Evolutionary conservation across 2,113 vertebrate genomes (phyloP).

Genomic region (Perca schrenkii): DNA sequence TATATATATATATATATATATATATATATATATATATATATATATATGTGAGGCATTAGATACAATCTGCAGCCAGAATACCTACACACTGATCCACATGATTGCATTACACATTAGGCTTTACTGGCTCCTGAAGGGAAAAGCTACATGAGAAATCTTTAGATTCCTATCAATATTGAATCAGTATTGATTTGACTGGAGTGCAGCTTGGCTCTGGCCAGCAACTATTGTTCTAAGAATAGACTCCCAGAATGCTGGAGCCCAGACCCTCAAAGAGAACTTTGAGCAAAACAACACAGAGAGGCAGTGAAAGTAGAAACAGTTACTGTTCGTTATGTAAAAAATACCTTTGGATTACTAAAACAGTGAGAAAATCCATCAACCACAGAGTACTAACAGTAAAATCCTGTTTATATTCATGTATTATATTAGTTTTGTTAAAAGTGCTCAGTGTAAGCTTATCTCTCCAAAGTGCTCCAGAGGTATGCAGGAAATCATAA

Average conservation of each 20-base stretch:
- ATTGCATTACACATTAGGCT: conserved; percentile 41
- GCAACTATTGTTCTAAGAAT: conserved; percentile 55
- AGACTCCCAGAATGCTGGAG: conserved; percentile 29
- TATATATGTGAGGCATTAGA: neutral
- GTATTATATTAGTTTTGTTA: neutral
- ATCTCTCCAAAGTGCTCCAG: neutral
- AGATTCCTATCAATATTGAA: conserved; percentile 78
- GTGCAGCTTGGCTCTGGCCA: conserved; percentile 41
- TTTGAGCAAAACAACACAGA: neutral
- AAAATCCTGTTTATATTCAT: neutral
- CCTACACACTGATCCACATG: conserved; percentile 25
- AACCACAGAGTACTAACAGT: neutral
- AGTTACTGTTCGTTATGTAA: neutral
- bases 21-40: too few species aligned
- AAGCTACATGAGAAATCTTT: conserved; percentile 51
- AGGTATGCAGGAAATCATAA: neutral
- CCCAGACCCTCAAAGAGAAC: neutral
- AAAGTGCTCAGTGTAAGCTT: neutral
- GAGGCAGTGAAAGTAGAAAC: neutral
- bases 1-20: too few species aligned
- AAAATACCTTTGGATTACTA: neutral
- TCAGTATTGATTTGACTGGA: conserved; percentile 78
- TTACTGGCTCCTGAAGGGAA: conserved; percentile 24
- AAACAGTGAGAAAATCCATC: neutral
- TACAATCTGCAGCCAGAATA: conserved; percentile 24